phyloP scores from a whole-genome alignment of 2,113 vertebrate species.

The Pandion haliaetus region DNA sequence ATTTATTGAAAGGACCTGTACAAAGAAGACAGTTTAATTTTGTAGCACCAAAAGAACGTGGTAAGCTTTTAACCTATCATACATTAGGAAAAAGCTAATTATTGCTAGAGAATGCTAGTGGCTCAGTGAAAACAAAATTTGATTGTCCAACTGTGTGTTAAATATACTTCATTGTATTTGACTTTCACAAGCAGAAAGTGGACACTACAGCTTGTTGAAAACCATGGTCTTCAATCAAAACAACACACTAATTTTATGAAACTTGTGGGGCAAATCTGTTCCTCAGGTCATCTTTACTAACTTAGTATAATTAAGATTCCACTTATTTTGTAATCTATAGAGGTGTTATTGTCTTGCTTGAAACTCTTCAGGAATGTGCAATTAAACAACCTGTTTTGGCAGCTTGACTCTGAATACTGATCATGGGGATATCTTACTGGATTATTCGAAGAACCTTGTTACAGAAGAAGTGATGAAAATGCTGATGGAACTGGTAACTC shows the following conservation, averaged over 20 bases:
- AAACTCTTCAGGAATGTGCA: background rate
- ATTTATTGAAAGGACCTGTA: background rate
- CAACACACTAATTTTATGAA: background rate
- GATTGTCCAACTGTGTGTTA: background rate
- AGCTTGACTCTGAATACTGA: slow-evolving; percentile 84
- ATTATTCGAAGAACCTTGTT: slow-evolving; percentile 96
- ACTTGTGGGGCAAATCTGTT: background rate
- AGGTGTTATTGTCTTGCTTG: background rate
- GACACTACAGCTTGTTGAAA: background rate
- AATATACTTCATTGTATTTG: background rate
- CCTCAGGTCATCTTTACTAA: background rate
- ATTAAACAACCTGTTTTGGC: slow-evolving; percentile 16
- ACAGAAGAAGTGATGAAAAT: slow-evolving; percentile 90
- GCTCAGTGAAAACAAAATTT: background rate
- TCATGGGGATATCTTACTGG: slow-evolving; percentile 90
- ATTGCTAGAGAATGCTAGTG: background rate
- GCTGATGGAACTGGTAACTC: slow-evolving; percentile 89
- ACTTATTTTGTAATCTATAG: background rate
- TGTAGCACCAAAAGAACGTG: background rate
- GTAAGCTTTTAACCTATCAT: background rate
- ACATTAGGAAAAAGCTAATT: background rate
- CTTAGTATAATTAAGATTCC: background rate
- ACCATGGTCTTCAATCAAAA: background rate
- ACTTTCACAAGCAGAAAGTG: background rate
- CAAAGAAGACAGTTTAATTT: background rate